Conservation (phyloP, 2,113 vertebrate species). For the Corynorhinus townsendii region DNA sequence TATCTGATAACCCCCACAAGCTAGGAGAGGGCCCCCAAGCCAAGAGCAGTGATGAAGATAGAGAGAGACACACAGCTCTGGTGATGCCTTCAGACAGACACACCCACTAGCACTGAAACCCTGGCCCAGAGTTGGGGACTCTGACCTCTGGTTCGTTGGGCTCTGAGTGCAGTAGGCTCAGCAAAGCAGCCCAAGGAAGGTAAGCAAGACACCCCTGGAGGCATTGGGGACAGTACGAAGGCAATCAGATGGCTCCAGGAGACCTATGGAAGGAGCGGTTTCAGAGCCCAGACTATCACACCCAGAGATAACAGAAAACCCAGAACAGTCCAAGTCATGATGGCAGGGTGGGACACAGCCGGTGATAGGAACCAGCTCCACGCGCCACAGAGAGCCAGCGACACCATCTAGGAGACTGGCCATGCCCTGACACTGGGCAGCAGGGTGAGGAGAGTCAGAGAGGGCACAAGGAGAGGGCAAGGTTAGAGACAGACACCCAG, state of each 20-base stretch:
- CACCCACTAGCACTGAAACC: neutral
- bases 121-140: neutral
- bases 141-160: neutral
- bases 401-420: neutral
- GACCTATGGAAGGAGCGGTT: neutral
- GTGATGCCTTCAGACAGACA: neutral
- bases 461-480: neutral
- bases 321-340: neutral
- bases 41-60: neutral
- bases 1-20: neutral
- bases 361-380: neutral
- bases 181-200: neutral
- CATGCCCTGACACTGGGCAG: neutral
- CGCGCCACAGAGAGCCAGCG: neutral
- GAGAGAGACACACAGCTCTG: neutral
- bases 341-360: neutral
- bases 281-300: neutral
- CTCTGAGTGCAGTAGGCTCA: neutral
- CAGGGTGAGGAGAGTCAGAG: neutral
- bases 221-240: neutral
- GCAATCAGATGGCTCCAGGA: neutral
- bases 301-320: neutral
- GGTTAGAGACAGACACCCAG: neutral
- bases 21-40: neutral
- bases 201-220: neutral